phyloP scores from a whole-genome alignment of 2,113 vertebrate genomes.

The Anolis carolinensis region DNA sequence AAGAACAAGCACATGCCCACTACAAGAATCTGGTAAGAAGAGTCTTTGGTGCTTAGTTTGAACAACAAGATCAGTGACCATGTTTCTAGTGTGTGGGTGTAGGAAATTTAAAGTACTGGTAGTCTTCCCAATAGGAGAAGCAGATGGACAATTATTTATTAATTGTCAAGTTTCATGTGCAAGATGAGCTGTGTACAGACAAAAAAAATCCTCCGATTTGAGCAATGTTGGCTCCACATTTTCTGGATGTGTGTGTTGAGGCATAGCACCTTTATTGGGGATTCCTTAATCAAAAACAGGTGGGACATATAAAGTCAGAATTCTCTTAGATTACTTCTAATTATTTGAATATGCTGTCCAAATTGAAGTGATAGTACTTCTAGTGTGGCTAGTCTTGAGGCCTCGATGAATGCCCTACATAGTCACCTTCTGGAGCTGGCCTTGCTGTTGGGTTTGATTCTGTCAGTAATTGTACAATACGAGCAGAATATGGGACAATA shows the following conservation, averaged over 20 bases:
- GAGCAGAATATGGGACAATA: background rate
- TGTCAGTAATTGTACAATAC: background rate
- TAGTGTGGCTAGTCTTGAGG: background rate
- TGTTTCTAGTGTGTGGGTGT: background rate
- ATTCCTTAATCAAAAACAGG: background rate
- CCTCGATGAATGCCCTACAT: background rate
- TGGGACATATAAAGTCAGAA: background rate
- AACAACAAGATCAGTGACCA: background rate
- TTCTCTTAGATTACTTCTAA: background rate
- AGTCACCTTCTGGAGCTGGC: background rate
- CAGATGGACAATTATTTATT: constrained; percentile 1
- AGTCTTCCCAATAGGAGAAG: background rate
- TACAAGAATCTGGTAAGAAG: background rate
- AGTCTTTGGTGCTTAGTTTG: background rate
- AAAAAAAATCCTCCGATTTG: background rate
- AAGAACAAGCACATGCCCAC: background rate
- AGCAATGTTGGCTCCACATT: background rate
- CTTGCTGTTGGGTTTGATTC: background rate
- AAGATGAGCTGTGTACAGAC: background rate
- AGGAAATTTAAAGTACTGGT: background rate
- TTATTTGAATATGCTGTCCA: background rate
- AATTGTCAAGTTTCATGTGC: background rate
- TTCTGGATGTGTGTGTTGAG: background rate
- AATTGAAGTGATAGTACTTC: background rate
- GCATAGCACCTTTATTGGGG: background rate